A percentile compares a stretch with the other conserved stretches of the same genome.
Conservation (phyloP, 2,888 invertebrate species). For the Heliconius hortense region DNA sequence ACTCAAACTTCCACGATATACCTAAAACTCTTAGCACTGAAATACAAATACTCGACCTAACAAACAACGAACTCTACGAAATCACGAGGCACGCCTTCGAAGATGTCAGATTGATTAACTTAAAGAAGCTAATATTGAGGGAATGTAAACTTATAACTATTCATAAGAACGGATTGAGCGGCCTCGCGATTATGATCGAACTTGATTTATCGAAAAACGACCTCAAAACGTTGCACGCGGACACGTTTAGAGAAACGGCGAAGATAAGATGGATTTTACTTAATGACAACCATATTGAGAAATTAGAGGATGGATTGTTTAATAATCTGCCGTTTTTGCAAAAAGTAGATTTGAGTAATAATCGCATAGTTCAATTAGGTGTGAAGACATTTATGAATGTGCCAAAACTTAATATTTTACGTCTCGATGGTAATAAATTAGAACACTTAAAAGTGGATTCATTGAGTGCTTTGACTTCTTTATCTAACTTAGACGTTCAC, state of each 20-base stretch:
- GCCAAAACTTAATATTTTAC: constrained; percentile 85
- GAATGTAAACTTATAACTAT: constrained; percentile 88
- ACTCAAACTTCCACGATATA: constrained; percentile 84
- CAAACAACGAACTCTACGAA: constrained; percentile 85
- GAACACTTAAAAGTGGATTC: constrained; percentile 85
- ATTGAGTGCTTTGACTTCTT: constrained; percentile 84
- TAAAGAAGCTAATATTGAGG: constrained; percentile 89
- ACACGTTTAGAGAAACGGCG: constrained; percentile 86
- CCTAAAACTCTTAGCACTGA: constrained; percentile 88
- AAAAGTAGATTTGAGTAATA: constrained; percentile 89
- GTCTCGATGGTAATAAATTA: constrained; percentile 88
- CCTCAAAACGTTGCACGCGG: constrained; percentile 84
- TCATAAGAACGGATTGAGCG: constrained; percentile 88
- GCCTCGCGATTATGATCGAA: constrained; percentile 89
- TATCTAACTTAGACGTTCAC: constrained; percentile 88
- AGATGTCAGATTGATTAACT: constrained; percentile 86
- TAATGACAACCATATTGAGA: constrained; percentile 88
- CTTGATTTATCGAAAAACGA: constrained; percentile 90
- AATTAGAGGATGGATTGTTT: constrained; percentile 89
- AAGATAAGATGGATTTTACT: constrained; percentile 87
- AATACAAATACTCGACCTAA: constrained; percentile 87
- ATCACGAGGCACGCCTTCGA: constrained; percentile 86
- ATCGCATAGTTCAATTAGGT: constrained; percentile 86
- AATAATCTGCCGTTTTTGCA: constrained; percentile 87
- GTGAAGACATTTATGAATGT: constrained; percentile 87